These are phyloP conservation scores for Callorhinus ursinus DNA, from an alignment of 2,113 vertebrate species.

Conservation along the genomic window DNA sequence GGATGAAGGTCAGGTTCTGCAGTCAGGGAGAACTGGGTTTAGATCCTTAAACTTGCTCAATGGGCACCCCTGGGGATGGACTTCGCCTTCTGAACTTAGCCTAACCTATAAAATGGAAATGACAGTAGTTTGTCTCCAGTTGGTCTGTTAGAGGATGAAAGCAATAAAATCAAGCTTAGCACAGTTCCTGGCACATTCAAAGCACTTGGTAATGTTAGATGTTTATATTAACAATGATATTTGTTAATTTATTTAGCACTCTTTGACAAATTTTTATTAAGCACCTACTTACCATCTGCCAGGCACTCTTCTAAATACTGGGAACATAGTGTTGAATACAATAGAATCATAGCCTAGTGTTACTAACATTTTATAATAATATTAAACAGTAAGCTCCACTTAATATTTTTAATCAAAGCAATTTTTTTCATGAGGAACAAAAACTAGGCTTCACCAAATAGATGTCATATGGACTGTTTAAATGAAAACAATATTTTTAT, in stretches of 20 bases:
- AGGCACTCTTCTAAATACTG: neutral
- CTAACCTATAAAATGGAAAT: neutral
- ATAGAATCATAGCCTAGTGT: neutral
- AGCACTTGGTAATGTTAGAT: neutral
- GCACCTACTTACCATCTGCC: neutral
- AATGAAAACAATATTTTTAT: slow-evolving; percentile 30
- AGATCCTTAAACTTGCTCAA: neutral
- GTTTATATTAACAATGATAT: neutral
- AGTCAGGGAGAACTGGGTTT: neutral
- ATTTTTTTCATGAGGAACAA: slow-evolving; percentile 17
- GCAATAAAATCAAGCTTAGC: neutral
- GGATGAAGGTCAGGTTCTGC: neutral
- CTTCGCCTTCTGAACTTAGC: neutral
- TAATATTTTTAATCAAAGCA: slow-evolving; percentile 31
- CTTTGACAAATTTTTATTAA: slow-evolving; percentile 2
- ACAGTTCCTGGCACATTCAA: neutral
- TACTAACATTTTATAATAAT: slow-evolving; percentile 6
- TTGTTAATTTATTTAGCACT: neutral
- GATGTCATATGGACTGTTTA: slow-evolving; percentile 20
- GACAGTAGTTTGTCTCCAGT: neutral
- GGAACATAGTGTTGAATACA: neutral
- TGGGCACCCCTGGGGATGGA: neutral
- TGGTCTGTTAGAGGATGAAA: neutral
- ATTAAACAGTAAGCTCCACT: neutral
- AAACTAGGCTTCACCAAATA: slow-evolving; percentile 15